Percentiles rank a stretch among this genome's conserved stretches.
Evolutionary conservation across 2,797 vertebrate species (phyloP).

Genomic region (Manis crassicaudata): DNA sequence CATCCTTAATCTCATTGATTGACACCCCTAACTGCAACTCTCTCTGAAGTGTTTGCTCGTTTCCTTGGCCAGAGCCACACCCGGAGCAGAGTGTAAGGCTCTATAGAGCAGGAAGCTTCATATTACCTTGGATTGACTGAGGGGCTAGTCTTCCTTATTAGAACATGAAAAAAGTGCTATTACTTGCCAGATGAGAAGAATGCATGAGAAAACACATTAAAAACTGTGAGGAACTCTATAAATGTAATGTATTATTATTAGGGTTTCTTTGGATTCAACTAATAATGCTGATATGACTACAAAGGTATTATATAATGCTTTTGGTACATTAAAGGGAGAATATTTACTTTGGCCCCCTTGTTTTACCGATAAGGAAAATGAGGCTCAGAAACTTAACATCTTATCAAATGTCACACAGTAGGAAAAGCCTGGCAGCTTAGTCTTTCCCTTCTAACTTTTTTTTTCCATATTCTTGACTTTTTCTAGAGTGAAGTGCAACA

Average conservation of each 20-base stretch:
- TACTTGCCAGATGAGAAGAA: constrained; percentile 49
- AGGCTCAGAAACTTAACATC: constrained; percentile 16
- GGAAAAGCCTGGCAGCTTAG: neutral
- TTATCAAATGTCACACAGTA: neutral
- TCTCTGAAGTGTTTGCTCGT: neutral
- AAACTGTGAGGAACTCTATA: constrained; percentile 21
- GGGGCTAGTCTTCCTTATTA: constrained; percentile 9
- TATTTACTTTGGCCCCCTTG: neutral
- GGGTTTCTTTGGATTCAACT: constrained; percentile 41
- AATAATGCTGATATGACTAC: constrained; percentile 34
- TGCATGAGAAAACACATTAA: constrained; percentile 29
- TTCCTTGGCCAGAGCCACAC: neutral
- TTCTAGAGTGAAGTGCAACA: neutral
- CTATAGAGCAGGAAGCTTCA: neutral
- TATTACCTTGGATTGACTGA: neutral
- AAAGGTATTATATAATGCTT: constrained; percentile 38
- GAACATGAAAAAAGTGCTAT: neutral
- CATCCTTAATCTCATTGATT: neutral
- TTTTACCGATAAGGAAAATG: constrained; percentile 11
- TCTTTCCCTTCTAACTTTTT: neutral
- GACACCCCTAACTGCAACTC: neutral
- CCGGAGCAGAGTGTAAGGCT: neutral
- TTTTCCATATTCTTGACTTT: neutral
- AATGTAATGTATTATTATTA: constrained; percentile 52
- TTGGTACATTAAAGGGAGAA: neutral